Evolutionary conservation across 2,113 vertebrate species (phyloP).

Genomic region (Promerops cafer): DNA sequence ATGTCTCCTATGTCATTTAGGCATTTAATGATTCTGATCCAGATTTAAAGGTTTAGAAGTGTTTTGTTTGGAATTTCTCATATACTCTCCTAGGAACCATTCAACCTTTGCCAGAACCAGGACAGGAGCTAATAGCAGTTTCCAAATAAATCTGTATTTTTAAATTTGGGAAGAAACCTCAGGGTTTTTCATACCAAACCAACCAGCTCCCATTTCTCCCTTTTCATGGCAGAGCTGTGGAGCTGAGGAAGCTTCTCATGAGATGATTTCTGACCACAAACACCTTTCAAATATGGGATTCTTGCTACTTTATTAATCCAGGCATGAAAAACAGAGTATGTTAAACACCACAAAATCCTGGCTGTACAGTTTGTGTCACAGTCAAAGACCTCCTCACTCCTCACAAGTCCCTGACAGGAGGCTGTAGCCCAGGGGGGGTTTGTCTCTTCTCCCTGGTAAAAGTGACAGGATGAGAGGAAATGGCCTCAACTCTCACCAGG

Average conservation of each 20-base stretch:
- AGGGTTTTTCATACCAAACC: not conserved
- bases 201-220: not conserved
- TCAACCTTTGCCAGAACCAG: not conserved
- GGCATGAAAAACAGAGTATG: not conserved
- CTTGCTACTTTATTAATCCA: not conserved
- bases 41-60: not conserved
- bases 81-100: not conserved
- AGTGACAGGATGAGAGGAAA: not conserved
- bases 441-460: not conserved
- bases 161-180: not conserved
- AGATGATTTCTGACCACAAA: not conserved
- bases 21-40: constrained; percentile 43
- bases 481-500: not conserved
- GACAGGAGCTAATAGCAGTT: not conserved
- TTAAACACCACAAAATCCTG: not conserved
- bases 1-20: constrained; percentile 10
- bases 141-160: not conserved
- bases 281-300: not conserved
- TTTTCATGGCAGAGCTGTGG: not conserved
- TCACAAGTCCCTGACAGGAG: not conserved
- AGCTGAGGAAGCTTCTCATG: not conserved
- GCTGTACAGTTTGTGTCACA: not conserved
- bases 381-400: not conserved
- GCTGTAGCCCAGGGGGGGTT: not conserved
- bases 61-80: not conserved